phyloP scores from a whole-genome alignment of 2,888 invertebrate species.

The Heliconius sara region DNA sequence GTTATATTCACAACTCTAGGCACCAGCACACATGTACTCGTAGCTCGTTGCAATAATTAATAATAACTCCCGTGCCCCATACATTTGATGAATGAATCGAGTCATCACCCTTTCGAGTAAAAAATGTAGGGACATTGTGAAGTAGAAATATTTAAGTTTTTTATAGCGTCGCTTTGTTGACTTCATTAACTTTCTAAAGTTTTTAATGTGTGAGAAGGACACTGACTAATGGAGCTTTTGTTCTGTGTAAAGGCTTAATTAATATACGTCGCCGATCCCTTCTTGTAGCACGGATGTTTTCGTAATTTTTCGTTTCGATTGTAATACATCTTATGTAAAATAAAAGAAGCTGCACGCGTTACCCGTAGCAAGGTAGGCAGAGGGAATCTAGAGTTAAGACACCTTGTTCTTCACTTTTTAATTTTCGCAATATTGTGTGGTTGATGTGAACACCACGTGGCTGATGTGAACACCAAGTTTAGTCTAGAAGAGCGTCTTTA shows the following conservation, averaged over 20 bases:
- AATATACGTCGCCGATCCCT: slow-evolving; percentile 40
- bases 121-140: slow-evolving; percentile 36
- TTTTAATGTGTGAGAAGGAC: slow-evolving; percentile 44
- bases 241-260: slow-evolving; percentile 47
- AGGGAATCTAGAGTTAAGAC: background rate
- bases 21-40: slow-evolving; percentile 9
- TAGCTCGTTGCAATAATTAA: slow-evolving; percentile 15
- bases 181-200: slow-evolving; percentile 41
- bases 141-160: slow-evolving; percentile 32
- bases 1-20: background rate
- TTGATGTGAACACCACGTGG: too few relatives aligned
- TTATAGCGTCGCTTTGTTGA: slow-evolving; percentile 25
- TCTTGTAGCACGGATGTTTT: slow-evolving; percentile 17
- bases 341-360: background rate
- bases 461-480: too few relatives aligned
- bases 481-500: too few relatives aligned
- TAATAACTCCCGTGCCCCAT: background rate
- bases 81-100: slow-evolving; percentile 31
- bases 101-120: slow-evolving; percentile 35
- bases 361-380: background rate
- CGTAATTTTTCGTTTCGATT: background rate
- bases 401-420: too few relatives aligned
- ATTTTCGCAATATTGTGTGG: too few relatives aligned
- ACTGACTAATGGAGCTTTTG: slow-evolving; percentile 47
- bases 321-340: background rate